Percentiles rank a stretch among this genome's conserved stretches.
Conservation (phyloP, 2,113 vertebrate species). For the Lethenteron camtschaticum region DNA sequence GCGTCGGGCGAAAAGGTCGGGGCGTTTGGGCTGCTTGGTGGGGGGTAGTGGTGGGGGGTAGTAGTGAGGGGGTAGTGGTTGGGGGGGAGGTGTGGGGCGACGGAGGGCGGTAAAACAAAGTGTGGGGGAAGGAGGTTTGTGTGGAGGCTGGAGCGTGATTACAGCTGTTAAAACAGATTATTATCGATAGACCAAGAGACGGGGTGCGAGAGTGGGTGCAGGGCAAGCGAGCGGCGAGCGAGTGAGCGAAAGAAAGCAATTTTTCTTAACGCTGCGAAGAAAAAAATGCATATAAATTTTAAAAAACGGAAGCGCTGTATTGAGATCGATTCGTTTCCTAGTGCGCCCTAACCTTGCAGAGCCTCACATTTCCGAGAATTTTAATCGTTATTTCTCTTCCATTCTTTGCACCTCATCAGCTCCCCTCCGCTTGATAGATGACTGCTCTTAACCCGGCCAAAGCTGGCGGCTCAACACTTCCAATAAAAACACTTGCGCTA, state of each 20-base stretch:
- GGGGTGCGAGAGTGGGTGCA: neutral
- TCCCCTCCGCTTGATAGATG: too few relatives aligned
- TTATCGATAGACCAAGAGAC: neutral
- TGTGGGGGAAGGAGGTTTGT: neutral
- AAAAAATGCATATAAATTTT: conserved; percentile 5
- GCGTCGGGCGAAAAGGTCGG: too few relatives aligned
- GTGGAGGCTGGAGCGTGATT: too few relatives aligned
- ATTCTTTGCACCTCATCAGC: too few relatives aligned
- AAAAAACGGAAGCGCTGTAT: neutral
- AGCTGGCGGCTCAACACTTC: too few relatives aligned
- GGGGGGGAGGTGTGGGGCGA: neutral
- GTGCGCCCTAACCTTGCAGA: too few relatives aligned
- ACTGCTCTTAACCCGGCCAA: too few relatives aligned
- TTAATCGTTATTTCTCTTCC: too few relatives aligned
- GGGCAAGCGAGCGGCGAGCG: neutral
- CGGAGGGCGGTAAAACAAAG: neutral
- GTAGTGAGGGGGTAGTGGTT: neutral
- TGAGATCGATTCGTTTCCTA: too few relatives aligned
- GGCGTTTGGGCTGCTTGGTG: neutral
- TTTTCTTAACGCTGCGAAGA: neutral
- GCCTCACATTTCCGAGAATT: too few relatives aligned
- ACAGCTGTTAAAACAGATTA: neutral
- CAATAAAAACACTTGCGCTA: too few relatives aligned
- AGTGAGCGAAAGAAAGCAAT: neutral
- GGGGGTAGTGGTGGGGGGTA: neutral